Evolutionary conservation across 2,888 invertebrate species (phyloP).

Genomic region (Margaritifera margaritifera): DNA sequence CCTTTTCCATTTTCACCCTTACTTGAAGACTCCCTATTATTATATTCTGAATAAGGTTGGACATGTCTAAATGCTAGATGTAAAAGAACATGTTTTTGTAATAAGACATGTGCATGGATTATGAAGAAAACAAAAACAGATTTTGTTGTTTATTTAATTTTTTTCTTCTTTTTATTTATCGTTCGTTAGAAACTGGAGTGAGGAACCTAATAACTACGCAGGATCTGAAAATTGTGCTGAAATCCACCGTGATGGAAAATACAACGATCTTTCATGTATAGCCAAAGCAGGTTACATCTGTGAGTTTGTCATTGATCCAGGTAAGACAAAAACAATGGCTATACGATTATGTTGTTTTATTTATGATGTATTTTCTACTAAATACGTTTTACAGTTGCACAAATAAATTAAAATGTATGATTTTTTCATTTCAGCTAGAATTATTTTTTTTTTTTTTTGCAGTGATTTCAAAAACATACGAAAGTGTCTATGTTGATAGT

Average conservation of each 20-base stretch:
- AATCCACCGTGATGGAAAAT: constrained; percentile 35
- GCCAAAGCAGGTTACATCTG: constrained; percentile 40
- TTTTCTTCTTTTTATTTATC: neutral
- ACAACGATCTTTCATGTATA: constrained; percentile 40
- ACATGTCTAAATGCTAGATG: no score
- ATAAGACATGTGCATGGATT: neutral
- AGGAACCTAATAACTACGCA: constrained; percentile 46
- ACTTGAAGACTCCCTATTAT: no score
- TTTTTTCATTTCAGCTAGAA: no score
- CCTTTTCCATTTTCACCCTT: constrained; percentile 17
- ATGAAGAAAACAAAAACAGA: neutral
- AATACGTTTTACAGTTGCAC: no score
- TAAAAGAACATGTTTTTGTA: no score
- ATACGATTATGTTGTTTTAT: neutral
- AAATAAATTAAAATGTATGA: no score
- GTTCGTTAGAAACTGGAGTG: constrained; percentile 42
- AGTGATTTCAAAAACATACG: no score
- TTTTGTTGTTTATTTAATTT: neutral
- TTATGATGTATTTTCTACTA: no score
- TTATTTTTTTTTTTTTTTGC: no score
- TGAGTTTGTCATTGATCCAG: constrained; percentile 22
- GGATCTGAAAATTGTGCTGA: constrained; percentile 45
- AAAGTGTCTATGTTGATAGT: no score
- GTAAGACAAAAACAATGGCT: constrained; percentile 6
- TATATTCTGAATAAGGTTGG: no score